Conservation (phyloP, 2,888 invertebrate genomes). For the Ceraclea dissimilis region DNA sequence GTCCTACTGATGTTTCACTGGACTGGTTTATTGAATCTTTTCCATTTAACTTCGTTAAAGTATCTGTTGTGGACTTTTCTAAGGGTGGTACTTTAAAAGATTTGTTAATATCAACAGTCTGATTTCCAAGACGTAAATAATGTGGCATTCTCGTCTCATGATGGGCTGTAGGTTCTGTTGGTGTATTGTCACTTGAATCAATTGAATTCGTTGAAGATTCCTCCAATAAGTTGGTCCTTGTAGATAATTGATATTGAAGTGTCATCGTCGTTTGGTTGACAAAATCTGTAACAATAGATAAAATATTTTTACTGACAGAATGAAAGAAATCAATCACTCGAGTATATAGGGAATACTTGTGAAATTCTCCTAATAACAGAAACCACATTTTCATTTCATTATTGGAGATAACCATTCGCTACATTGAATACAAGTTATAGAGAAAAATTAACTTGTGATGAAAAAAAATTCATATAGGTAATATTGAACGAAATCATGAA, state of each 20-base stretch:
- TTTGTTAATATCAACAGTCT: slow-evolving; percentile 46
- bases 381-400: too few species aligned
- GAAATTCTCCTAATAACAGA: too few species aligned
- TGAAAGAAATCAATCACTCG: too few species aligned
- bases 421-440: too few species aligned
- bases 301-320: background rate
- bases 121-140: slow-evolving; percentile 40
- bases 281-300: slow-evolving; percentile 16
- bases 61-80: background rate
- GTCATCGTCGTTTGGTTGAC: slow-evolving; percentile 5
- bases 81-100: slow-evolving; percentile 45
- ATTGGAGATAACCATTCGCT: too few species aligned
- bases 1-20: background rate
- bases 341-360: too few species aligned
- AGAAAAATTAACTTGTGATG: too few species aligned
- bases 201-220: background rate
- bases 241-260: slow-evolving; percentile 3
- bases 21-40: background rate
- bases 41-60: background rate
- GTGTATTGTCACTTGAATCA: background rate
- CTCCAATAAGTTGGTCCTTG: background rate
- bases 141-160: slow-evolving; percentile 18
- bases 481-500: too few species aligned
- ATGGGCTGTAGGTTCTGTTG: background rate
- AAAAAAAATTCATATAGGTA: too few species aligned